These are phyloP conservation scores for Nyctibius grandis DNA, from an alignment of 2,797 vertebrate species.

Conservation along the genomic window DNA sequence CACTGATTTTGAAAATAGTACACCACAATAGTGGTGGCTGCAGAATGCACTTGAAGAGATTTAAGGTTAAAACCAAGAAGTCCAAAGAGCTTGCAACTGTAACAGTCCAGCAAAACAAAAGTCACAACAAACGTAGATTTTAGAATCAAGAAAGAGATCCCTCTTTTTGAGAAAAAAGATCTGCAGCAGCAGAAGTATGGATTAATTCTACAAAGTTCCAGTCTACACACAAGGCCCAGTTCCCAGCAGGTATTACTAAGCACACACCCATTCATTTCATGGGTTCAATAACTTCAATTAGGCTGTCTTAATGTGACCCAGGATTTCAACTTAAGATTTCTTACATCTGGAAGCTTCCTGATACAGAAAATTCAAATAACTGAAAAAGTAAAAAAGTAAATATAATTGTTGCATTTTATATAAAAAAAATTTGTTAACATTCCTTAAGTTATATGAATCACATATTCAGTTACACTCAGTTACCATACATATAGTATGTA, in stretches of 20 bases:
- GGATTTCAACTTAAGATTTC: not conserved
- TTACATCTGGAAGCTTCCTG: not conserved
- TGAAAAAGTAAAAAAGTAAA: not conserved
- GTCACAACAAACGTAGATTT: not conserved
- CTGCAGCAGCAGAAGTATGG: not conserved
- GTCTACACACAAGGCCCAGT: not conserved
- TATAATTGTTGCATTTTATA: not conserved
- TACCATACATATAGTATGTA: not conserved
- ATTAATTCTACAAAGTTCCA: not conserved
- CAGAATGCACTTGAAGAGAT: not conserved
- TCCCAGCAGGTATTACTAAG: not conserved
- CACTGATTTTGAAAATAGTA: not conserved
- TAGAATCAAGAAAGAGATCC: not conserved
- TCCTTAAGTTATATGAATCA: not conserved
- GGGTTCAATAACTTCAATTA: not conserved
- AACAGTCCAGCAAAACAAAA: not conserved
- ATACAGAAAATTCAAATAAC: not conserved
- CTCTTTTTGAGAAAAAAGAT: not conserved
- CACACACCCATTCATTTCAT: not conserved
- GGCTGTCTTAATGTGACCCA: not conserved
- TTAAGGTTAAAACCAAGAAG: not conserved
- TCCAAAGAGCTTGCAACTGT: not conserved
- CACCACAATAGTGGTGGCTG: accelerated
- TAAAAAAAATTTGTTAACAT: not conserved
- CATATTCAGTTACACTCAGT: not conserved